Base-by-base conservation (phyloP, 2,888 invertebrate species). In the Morpho achilles region DNA sequence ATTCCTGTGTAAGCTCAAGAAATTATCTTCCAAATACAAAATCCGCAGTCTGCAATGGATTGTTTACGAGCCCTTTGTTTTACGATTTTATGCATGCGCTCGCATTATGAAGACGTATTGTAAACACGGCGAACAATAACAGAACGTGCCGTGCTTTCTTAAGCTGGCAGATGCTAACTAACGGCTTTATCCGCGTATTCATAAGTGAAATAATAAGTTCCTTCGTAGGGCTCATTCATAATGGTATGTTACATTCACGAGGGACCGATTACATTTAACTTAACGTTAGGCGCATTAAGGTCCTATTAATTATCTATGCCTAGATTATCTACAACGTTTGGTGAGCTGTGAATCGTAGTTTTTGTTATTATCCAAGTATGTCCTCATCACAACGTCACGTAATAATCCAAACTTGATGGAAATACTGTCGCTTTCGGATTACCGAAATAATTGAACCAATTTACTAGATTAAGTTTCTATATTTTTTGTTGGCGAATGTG, bases 401-500 rank as follows among this genome's bases (percentile, higher is more conserved):
- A 32, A 32, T 32, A 32, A 32, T 32, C 32, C 32, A 32, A 16
- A 16, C 16, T 16, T 32, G 32, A 32, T 32, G 32, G 5, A 32
- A 32, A 32, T 32, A 32, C 32, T 32, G 32, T 32, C 32, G 32
- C 32, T 32, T 32, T 32, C 32, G 32, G 32, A 32, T 32, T 32
- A 32, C 32, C 32, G 32, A 32, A 32, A 32, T 32, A 32, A 32
- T 32, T 32, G 32, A 32, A 32, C 32, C 32, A 32, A 32, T 32
- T 32, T 32, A 32, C 32, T 32, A 0, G 32, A 32, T 32, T 32
- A 32, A 32, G 32, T 32, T 32, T 32, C 32, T 32, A 32, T 45
- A 71, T 77, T 77, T 82, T 77, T 79, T 77, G 73, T 69, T 67
- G 68, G 67, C 76, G 70, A 82, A 79, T 83, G 81, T 82, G 80